Percentiles rank a stretch among this genome's conserved stretches.
Evolutionary conservation across 2,113 vertebrate species (phyloP).

Genomic region (Alaudala cheleensis): DNA sequence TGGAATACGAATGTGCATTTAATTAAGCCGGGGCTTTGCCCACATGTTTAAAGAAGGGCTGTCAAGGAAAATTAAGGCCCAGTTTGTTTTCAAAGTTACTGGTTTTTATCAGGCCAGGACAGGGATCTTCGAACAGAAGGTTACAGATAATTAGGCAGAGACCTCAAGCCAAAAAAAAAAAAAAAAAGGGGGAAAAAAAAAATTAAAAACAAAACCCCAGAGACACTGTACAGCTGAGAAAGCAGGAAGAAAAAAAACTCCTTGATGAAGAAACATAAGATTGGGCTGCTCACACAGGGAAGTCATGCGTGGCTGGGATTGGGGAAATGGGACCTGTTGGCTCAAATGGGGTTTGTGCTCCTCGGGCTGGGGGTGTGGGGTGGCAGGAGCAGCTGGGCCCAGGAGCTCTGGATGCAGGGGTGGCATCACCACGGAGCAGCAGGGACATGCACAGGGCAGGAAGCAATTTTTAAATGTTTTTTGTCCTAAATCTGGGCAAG

Average conservation of each 20-base stretch:
- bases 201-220: not conserved
- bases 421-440: not conserved
- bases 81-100: constrained; percentile 92
- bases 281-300: constrained; percentile 8
- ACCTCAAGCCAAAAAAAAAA: constrained; percentile 61
- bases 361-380: not conserved
- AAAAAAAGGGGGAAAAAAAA: not conserved
- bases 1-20: constrained; percentile 99
- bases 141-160: constrained; percentile 82
- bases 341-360: constrained; percentile 51
- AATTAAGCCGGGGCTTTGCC: constrained; percentile 93
- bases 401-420: not conserved
- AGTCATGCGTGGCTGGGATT: constrained; percentile 56
- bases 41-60: constrained; percentile 92
- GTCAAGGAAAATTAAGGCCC: constrained; percentile 99
- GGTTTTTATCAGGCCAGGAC: constrained; percentile 92
- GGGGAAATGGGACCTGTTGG: constrained; percentile 50
- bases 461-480: not conserved
- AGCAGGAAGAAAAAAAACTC: constrained; percentile 46
- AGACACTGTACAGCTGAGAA: constrained; percentile 61
- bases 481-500: not conserved
- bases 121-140: constrained; percentile 83
- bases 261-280: constrained; percentile 65
- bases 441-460: not conserved
- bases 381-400: constrained; percentile 12